phyloP scores from a whole-genome alignment of 2,797 vertebrate genomes.

The Rhyacichthys aspro region DNA sequence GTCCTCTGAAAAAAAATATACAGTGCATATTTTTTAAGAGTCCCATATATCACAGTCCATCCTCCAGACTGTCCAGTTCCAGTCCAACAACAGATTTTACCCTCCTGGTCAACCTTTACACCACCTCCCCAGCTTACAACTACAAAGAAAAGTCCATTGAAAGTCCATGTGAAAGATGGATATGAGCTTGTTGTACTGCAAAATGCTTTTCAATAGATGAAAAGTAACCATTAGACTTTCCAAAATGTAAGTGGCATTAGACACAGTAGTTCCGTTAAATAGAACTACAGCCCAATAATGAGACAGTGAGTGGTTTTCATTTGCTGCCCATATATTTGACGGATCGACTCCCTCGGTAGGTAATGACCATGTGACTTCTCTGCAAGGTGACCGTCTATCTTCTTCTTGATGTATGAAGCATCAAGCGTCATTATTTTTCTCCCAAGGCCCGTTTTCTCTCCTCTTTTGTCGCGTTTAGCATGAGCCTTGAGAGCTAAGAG shows the following conservation, averaged over 20 bases:
- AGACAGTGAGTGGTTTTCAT: slow-evolving; percentile 10
- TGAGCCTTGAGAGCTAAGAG: slow-evolving; percentile 52
- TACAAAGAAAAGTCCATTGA: too few relatives aligned
- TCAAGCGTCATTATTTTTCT: slow-evolving; percentile 66
- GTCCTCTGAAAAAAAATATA: too few relatives aligned
- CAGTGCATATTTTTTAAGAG: too few relatives aligned
- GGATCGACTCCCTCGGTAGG: slow-evolving; percentile 38
- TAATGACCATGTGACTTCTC: slow-evolving; percentile 58
- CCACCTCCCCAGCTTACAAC: too few relatives aligned
- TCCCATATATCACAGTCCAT: too few relatives aligned
- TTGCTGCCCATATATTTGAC: slow-evolving; percentile 7
- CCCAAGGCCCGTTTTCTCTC: slow-evolving; percentile 61
- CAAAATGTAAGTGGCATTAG: not conserved
- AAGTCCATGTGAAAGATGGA: too few relatives aligned
- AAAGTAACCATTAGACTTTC: too few relatives aligned
- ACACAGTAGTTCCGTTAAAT: slow-evolving; percentile 1
- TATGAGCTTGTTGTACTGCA: too few relatives aligned
- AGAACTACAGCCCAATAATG: not conserved
- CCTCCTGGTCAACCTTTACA: too few relatives aligned
- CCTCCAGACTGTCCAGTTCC: too few relatives aligned
- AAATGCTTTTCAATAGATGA: too few relatives aligned
- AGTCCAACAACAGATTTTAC: too few relatives aligned
- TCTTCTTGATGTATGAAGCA: slow-evolving; percentile 62
- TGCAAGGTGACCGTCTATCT: slow-evolving; percentile 67
- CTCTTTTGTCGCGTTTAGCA: slow-evolving; percentile 38